Evolutionary conservation across 53 echinoderm and acorn worm species (phyloP).

Genomic region (Crossaster papposus): DNA sequence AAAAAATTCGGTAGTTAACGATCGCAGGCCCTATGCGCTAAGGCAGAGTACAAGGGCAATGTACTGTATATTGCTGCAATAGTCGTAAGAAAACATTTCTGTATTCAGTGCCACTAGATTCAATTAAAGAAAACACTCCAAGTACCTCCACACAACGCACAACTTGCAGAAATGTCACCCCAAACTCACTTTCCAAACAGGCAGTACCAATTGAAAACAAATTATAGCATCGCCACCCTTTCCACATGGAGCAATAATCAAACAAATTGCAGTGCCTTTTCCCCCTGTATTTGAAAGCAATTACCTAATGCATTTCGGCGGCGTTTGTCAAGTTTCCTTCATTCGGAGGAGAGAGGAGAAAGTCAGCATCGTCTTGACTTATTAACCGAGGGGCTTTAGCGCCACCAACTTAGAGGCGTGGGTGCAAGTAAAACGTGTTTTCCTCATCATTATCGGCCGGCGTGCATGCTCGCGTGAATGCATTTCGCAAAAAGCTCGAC

Average conservation of each 20-base stretch:
- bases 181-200: background rate
- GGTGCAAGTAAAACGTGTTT: slow-evolving; percentile 3
- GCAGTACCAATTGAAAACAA: background rate
- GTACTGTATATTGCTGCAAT: no score
- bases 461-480: background rate
- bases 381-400: background rate
- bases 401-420: background rate
- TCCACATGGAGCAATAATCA: background rate
- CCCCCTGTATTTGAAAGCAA: background rate
- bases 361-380: background rate
- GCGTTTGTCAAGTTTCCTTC: background rate
- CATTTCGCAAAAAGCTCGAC: background rate
- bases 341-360: background rate
- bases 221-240: background rate
- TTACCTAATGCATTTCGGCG: background rate
- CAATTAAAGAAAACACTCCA: no score
- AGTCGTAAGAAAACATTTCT: no score
- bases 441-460: slow-evolving; percentile 11
- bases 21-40: no score
- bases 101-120: no score
- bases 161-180: background rate
- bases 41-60: no score
- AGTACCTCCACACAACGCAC: no score
- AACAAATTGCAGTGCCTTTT: background rate
- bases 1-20: no score